These are phyloP conservation scores for Microchirus variegatus DNA, from an alignment of 2,797 vertebrate species.

Conservation along the genomic window DNA sequence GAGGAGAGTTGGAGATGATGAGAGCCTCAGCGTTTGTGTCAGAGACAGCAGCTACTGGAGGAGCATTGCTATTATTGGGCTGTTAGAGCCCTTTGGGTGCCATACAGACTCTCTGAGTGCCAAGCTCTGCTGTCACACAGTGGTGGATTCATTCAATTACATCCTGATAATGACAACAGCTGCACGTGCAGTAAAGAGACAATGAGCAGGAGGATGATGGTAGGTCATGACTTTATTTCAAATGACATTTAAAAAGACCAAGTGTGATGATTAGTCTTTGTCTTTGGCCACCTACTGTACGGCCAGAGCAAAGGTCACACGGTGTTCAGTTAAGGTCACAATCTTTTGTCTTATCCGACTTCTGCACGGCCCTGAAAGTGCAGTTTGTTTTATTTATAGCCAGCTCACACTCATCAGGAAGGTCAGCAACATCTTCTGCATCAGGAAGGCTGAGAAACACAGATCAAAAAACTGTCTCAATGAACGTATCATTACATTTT, in stretches of 20 bases:
- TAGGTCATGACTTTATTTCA: constrained; percentile 18
- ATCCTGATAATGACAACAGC: constrained; percentile 37
- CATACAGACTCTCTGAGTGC: constrained; percentile 36
- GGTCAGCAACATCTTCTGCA: accelerated
- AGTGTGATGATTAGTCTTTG: not conserved
- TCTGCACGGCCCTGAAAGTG: constrained; percentile 33
- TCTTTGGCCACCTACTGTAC: not conserved
- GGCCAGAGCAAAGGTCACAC: not conserved
- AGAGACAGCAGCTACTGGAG: constrained; percentile 33
- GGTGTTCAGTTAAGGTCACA: constrained; percentile 20
- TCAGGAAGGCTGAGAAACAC: constrained; percentile 33
- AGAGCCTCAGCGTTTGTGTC: constrained; percentile 46
- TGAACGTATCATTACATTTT: too few species aligned
- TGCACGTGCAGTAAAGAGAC: constrained; percentile 9
- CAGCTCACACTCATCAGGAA: constrained; percentile 52
- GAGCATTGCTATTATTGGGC: constrained; percentile 41
- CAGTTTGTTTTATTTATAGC: constrained; percentile 48
- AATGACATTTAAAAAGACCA: not conserved
- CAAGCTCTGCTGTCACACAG: constrained; percentile 74
- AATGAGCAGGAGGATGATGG: not conserved
- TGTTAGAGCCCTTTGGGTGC: constrained; percentile 40
- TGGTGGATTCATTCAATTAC: constrained; percentile 63
- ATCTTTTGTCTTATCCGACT: constrained; percentile 46
- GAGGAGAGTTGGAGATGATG: constrained; percentile 48
- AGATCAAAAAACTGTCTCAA: not conserved